phyloP scores from a whole-genome alignment of 1,140 invertebrate species.

The Platorchestia sp. region DNA sequence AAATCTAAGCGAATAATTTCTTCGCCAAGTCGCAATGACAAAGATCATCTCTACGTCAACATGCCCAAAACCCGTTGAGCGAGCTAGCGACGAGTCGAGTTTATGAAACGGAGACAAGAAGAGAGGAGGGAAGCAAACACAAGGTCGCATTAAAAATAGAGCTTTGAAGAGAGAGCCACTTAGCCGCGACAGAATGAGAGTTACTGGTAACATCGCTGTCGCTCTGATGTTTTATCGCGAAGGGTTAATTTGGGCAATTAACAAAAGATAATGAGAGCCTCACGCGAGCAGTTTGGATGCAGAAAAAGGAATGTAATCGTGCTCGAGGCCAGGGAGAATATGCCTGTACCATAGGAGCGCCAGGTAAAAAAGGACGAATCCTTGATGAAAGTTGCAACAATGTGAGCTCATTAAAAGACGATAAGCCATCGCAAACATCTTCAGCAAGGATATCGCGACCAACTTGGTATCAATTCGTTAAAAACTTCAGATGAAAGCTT shows the following conservation, averaged over 20 bases:
- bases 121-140: neutral
- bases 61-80: neutral
- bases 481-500: neutral
- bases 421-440: neutral
- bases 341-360: neutral
- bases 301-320: neutral
- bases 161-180: neutral
- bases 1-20: neutral
- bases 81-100: neutral
- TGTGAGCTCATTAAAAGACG: neutral
- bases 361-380: neutral
- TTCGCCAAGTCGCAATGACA: neutral
- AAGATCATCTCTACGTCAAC: neutral
- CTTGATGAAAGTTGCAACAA: neutral
- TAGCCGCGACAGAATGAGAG: constrained; percentile 8
- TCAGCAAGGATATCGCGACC: neutral
- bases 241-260: constrained; percentile 43
- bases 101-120: neutral
- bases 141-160: neutral
- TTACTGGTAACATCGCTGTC: neutral
- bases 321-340: neutral
- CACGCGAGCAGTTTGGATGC: neutral
- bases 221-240: neutral
- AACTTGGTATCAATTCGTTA: neutral
- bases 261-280: constrained; percentile 2